A percentile compares a stretch with the other conserved stretches of the same genome.
phyloP scores from a whole-genome alignment of 2,797 vertebrate genomes.

The Hydrocynus forskahlii region DNA sequence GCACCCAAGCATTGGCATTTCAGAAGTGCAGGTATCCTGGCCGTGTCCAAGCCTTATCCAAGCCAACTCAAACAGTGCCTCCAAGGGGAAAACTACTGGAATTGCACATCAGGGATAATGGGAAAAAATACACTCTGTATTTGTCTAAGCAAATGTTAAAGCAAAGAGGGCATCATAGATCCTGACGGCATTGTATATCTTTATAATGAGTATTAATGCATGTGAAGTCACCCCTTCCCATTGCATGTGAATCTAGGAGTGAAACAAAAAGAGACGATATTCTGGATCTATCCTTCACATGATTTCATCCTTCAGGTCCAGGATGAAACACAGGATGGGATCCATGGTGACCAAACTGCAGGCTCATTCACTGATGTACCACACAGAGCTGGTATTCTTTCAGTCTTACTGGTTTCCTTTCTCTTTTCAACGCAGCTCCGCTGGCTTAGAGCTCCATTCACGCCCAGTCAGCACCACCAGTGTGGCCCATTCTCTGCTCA shows the following conservation, averaged over 20 bases:
- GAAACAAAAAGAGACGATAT: conserved; percentile 13
- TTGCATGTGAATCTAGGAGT: background rate
- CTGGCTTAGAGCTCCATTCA: conserved; percentile 51
- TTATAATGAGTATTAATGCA: background rate
- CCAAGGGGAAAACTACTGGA: conserved; percentile 43
- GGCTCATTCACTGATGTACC: conserved; percentile 51
- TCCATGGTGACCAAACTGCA: conserved; percentile 52
- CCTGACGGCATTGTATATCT: background rate
- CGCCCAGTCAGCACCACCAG: conserved; percentile 51
- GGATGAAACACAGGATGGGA: conserved; percentile 42
- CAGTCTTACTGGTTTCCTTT: conserved; percentile 43
- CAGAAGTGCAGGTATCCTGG: background rate
- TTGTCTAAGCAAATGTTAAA: background rate
- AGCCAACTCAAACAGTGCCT: conserved; percentile 47
- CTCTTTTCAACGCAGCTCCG: conserved; percentile 46
- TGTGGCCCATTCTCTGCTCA: conserved; percentile 51
- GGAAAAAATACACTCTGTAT: background rate
- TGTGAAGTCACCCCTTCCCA: background rate
- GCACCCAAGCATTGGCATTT: background rate
- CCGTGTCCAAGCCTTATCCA: background rate
- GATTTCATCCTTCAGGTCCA: conserved; percentile 16
- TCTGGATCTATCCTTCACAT: conserved; percentile 20
- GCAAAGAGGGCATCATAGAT: background rate
- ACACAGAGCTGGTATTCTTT: conserved; percentile 56
- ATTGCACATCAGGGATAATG: conserved; percentile 18